phyloP scores from a whole-genome alignment of 2,888 invertebrate genomes.

The Folsomia candida region DNA sequence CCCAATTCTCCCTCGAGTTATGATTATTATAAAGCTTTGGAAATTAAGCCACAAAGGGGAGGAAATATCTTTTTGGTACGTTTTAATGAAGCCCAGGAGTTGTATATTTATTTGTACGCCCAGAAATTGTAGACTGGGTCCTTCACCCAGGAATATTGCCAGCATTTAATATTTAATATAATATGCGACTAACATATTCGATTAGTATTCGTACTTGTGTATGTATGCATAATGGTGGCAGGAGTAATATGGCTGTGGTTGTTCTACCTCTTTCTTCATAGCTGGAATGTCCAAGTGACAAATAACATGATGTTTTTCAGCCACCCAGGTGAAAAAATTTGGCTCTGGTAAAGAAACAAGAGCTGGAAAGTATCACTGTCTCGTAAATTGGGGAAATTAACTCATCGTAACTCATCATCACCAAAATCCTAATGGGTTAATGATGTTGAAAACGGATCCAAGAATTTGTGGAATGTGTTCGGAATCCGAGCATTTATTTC shows the following conservation, averaged over 20 bases:
- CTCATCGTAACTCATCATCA: background rate
- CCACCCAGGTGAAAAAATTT: conserved; percentile 46
- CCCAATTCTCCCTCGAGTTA: background rate
- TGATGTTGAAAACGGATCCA: conserved; percentile 25
- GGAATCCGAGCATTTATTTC: conserved; percentile 1
- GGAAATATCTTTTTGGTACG: background rate
- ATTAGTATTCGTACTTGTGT: too few relatives aligned
- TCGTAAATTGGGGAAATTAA: conserved; percentile 9
- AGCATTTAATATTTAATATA: too few relatives aligned
- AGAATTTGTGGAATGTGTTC: conserved; percentile 21
- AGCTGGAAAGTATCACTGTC: conserved; percentile 3
- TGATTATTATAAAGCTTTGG: background rate
- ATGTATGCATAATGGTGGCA: too few relatives aligned
- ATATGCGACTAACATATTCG: too few relatives aligned
- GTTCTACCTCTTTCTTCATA: too few relatives aligned
- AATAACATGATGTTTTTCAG: background rate
- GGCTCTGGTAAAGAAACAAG: conserved; percentile 9
- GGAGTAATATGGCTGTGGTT: too few relatives aligned
- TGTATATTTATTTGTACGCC: background rate
- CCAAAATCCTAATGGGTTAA: conserved; percentile 30
- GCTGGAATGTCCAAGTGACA: conserved; percentile 8
- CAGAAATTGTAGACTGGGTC: too few relatives aligned
- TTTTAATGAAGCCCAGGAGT: background rate
- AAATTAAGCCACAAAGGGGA: conserved; percentile 1
- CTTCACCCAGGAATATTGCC: too few relatives aligned